A percentile compares a stretch with the other conserved stretches of the same genome.
These are phyloP conservation scores for Trematocara variabile DNA, from an alignment of 2,113 vertebrate genomes.

Conservation along the genomic window DNA sequence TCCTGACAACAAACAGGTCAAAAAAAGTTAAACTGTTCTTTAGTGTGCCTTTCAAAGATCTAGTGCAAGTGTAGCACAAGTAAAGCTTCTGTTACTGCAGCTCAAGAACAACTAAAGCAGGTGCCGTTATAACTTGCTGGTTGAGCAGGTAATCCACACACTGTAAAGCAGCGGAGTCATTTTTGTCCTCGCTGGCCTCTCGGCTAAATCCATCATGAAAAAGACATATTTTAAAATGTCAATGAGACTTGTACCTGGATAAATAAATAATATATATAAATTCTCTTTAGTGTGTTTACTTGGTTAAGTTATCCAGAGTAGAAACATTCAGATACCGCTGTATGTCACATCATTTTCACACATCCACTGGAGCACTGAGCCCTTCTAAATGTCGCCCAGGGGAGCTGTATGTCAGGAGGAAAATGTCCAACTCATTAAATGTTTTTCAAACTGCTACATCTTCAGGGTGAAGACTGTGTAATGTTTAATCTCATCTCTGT, in stretches of 20 bases:
- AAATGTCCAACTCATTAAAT: not conserved
- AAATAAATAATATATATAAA: not conserved
- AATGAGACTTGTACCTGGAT: not conserved
- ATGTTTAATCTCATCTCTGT: not conserved
- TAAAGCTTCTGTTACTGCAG: not conserved
- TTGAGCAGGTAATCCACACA: not conserved
- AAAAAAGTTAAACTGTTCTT: not conserved
- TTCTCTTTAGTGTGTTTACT: not conserved
- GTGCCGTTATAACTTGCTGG: not conserved
- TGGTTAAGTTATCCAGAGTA: not conserved
- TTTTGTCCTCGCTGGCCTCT: not conserved
- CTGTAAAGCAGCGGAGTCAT: not conserved
- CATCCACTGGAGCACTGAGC: not conserved
- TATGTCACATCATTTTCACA: not conserved
- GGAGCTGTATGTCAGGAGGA: not conserved
- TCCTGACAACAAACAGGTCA: slow-evolving; percentile 7
- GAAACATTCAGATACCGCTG: not conserved
- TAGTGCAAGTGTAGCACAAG: not conserved
- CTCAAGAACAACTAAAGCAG: not conserved
- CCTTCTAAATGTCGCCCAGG: not conserved
- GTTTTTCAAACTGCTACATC: not conserved
- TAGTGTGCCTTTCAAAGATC: not conserved
- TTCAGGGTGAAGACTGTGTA: not conserved
- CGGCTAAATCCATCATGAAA: not conserved
- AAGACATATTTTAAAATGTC: not conserved